Evolutionary conservation across 1,140 invertebrate species (phyloP).

Genomic region (Aporrectodea caliginosa): DNA sequence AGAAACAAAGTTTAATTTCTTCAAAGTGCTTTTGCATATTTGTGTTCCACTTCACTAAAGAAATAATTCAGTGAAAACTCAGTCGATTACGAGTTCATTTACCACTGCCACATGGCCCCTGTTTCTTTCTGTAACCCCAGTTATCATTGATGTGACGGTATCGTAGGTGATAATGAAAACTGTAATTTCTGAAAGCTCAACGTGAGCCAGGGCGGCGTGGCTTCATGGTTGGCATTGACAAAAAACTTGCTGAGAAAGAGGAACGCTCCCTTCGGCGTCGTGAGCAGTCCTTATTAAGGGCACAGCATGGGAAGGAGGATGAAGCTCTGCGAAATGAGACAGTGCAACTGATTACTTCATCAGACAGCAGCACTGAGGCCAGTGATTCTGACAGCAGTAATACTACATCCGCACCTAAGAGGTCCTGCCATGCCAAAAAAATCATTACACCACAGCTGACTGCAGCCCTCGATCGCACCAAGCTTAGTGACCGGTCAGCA

Average conservation of each 20-base stretch:
- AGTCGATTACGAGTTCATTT: too few species aligned
- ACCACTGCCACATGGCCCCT: too few species aligned
- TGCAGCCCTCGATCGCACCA: constrained; percentile 23
- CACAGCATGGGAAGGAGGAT: neutral
- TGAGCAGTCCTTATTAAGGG: neutral
- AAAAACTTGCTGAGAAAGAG: neutral
- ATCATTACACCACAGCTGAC: constrained; percentile 3
- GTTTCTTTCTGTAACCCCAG: too few species aligned
- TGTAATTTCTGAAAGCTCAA: constrained; percentile 1
- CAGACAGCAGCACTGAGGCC: neutral
- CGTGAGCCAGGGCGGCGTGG: constrained; percentile 5
- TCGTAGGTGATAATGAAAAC: too few species aligned
- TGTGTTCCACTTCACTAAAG: too few species aligned
- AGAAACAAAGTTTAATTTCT: too few species aligned
- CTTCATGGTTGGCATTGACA: constrained; percentile 4
- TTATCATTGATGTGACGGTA: too few species aligned
- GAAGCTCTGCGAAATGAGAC: neutral
- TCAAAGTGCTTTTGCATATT: too few species aligned
- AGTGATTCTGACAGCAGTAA: neutral
- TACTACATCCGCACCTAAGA: too few species aligned
- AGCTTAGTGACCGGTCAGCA: constrained; percentile 19
- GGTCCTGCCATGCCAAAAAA: neutral
- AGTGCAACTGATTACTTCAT: neutral
- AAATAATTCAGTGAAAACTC: too few species aligned
- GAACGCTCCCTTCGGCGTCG: neutral